Evolutionary conservation across 2,113 vertebrate genomes (phyloP).

Genomic region (Calyptomena viridis): DNA sequence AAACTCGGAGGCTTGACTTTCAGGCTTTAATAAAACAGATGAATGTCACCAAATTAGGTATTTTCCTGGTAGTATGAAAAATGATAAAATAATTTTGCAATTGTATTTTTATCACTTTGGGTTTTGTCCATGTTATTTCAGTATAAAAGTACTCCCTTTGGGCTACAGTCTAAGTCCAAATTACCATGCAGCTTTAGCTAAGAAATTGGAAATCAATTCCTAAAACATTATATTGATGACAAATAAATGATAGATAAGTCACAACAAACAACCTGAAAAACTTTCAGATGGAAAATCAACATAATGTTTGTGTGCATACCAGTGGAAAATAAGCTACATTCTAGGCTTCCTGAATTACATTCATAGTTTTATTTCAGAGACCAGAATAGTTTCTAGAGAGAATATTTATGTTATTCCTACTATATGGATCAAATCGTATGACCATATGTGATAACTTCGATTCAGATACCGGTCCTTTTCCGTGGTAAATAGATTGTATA

Average conservation of each 20-base stretch:
- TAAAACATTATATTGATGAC: constrained; percentile 10
- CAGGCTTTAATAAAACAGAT: not conserved
- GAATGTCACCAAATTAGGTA: not conserved
- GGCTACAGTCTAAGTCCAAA: not conserved
- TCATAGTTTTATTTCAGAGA: not conserved
- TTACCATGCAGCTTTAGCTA: not conserved
- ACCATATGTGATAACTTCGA: not conserved
- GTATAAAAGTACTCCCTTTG: not conserved
- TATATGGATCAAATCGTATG: not conserved
- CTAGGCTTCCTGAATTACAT: not conserved
- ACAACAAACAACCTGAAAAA: not conserved
- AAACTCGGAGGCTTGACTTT: not conserved
- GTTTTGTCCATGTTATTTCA: not conserved
- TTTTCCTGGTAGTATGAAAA: not conserved
- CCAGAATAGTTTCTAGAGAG: not conserved
- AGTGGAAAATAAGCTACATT: not conserved
- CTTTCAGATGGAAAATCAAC: not conserved
- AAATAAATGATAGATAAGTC: not conserved
- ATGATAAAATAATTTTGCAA: not conserved
- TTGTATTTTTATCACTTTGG: not conserved
- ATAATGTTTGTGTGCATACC: not conserved
- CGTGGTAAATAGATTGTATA: not conserved
- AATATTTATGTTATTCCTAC: not conserved
- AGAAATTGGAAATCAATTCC: constrained; percentile 24
- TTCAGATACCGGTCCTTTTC: not conserved